Evolutionary conservation across 1,140 invertebrate species (phyloP).

Genomic region (Anastrepha ludens): DNA sequence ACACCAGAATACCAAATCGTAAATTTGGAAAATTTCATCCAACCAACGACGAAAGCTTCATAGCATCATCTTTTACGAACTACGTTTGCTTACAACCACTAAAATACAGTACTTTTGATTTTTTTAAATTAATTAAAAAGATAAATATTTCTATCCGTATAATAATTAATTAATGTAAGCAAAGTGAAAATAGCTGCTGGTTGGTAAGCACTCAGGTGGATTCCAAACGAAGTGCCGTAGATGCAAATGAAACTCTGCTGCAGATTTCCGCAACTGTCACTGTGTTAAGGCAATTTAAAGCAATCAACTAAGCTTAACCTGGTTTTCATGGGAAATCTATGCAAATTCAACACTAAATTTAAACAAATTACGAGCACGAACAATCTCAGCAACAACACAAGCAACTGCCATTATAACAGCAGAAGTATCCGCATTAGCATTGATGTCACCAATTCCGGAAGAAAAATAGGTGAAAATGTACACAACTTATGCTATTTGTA

Average conservation of each 20-base stretch:
- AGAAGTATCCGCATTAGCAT: neutral
- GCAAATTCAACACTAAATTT: constrained; percentile 54
- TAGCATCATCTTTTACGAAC: too few relatives aligned
- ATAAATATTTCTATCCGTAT: too few relatives aligned
- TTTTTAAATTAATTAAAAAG: too few relatives aligned
- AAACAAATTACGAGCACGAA: constrained; percentile 52
- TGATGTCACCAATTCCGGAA: neutral
- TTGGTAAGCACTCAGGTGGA: too few relatives aligned
- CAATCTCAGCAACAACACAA: neutral
- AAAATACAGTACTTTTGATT: too few relatives aligned
- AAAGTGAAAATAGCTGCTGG: neutral
- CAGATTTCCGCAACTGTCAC: neutral
- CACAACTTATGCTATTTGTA: neutral
- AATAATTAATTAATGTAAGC: constrained; percentile 1
- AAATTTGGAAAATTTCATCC: too few relatives aligned
- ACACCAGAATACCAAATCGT: too few relatives aligned
- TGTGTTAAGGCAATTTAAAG: neutral
- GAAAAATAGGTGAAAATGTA: neutral
- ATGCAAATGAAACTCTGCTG: neutral
- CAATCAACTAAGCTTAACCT: constrained; percentile 46
- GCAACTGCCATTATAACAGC: neutral
- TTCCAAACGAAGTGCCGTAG: too few relatives aligned
- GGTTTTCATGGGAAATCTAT: constrained; percentile 19
- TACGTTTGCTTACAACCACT: too few relatives aligned
- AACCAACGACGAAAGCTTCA: too few relatives aligned